phyloP scores from a whole-genome alignment of 2,888 invertebrate genomes.

The Hofmannophila pseudospretella region DNA sequence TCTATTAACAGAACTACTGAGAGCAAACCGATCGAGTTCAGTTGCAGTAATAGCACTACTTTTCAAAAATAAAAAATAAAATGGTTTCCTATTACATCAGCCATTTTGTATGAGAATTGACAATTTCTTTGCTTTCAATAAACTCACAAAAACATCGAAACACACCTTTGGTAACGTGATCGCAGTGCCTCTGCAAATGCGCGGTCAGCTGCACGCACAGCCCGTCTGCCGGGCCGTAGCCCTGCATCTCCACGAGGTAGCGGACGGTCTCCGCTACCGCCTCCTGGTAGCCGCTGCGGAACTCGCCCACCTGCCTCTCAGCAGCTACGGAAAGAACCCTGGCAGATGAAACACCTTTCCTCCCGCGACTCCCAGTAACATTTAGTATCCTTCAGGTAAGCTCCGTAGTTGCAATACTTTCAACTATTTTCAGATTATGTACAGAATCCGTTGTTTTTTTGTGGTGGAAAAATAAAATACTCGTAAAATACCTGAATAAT shows the following conservation, averaged over 20 bases:
- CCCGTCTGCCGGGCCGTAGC: conserved; percentile 87
- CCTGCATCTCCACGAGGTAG: conserved; percentile 91
- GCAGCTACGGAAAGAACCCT: conserved; percentile 60
- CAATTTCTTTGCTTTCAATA: too few species aligned
- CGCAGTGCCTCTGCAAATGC: conserved; percentile 91
- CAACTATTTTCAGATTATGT: conserved; percentile 48
- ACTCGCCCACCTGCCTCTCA: conserved; percentile 64
- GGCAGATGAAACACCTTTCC: conserved; percentile 50
- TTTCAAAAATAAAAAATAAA: too few species aligned
- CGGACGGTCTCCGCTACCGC: conserved; percentile 93
- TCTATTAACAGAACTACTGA: too few species aligned
- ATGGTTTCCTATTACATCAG: too few species aligned
- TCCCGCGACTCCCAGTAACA: conserved; percentile 44
- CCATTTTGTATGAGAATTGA: too few species aligned
- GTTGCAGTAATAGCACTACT: too few species aligned
- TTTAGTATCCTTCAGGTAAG: conserved; percentile 42
- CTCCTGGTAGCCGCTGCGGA: conserved; percentile 92
- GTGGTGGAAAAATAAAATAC: too few species aligned
- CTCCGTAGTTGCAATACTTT: conserved; percentile 18
- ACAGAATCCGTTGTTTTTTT: conserved; percentile 4
- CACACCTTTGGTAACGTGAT: conserved; percentile 77
- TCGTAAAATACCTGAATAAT: too few species aligned
- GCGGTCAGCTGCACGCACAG: conserved; percentile 88
- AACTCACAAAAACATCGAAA: too few species aligned
- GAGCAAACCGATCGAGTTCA: too few species aligned